Evolutionary conservation across 1,140 invertebrate species (phyloP), one percentile per base, ranked within the genome.

Genomic region (Diuraphis noxia): DNA sequence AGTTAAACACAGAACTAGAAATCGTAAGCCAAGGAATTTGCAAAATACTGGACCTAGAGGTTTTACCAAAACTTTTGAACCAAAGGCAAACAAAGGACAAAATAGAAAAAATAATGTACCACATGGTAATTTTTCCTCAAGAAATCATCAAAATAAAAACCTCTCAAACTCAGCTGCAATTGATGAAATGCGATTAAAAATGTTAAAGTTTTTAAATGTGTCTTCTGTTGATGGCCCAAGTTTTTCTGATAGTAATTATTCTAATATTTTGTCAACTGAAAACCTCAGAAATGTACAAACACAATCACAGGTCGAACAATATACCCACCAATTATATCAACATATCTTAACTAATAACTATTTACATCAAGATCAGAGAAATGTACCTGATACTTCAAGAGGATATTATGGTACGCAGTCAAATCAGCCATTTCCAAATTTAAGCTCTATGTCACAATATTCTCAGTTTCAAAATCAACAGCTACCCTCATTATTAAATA

Each of bases 321-420:
- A 88, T 63, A 63, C 86, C 5, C 49, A 88, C 25, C 49, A 63
- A 25, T 63, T 88, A 38, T 56, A 63, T 63, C 86, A 88, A 40
- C 38, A 63, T 88, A 63, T 88, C 40, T 56, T n/a, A 21, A 21
- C 34, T 17, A 72, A 72, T n/a, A 17, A 72, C 34, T 38, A 86
- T 25, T 5, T 34, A 52, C 38, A 46, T 34, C 46, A 52, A 38
- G 25, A 41, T 4, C 81, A 30, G 10, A 79, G 19, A 21, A 87
- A 87, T 87, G 38, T 56, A 25, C 85, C 10, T 25, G 25, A 56
- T 52, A 38, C 85, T 36, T 72, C 56, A 72, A 19, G 34, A 52
- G 23, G n/a, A 52, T 86, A 72, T 72, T n/a, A n/a, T 72, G 30
- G 56, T 72, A 17, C 10, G 17, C 13, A n/a, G 17, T n/a, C 6